Base-by-base conservation (phyloP, 2,113 vertebrate genomes). In the Mormyrus lacerda region DNA sequence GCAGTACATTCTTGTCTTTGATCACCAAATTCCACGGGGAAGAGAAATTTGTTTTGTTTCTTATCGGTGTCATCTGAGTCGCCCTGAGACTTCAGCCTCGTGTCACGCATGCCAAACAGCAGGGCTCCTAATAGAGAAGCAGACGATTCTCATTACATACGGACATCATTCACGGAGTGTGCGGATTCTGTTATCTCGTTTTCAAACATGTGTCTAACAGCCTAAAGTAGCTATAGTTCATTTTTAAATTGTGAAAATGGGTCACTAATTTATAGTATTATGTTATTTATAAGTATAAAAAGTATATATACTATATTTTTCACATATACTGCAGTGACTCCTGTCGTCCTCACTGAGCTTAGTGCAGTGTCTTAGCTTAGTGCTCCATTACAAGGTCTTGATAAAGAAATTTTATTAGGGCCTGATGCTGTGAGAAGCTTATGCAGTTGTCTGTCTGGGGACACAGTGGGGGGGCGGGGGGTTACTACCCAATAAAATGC, bases 21-120 rank as follows among this genome's bases (percentile, higher is more conserved):
- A 89, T 53, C 47, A 35, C 17, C 76, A 42, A 53, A 82, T 79
- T 88, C 79, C 79, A 0, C 3, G 42, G 7, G 35, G 13, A 47
- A 89, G 47, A 65, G 88, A 47, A 89, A 31, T 44, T 55, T 51
- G 45, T 35, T 35, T 82, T 89, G 45, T 82, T 89, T 82, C n/a
- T 51, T 53, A 35, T 39, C n/a, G 39, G 45, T 73, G 47, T 79
- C 76, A 17, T 47, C 58, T n/a, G 58, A 31, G 48, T 4, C 11
- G 0, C n/a, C 1, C 1, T 53, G 48, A 51, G 27, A 47, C 44
- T 17, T 87, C 47, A 45, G 79, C 42, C 2, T 10, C 0, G 3
- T 47, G 79, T 84, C 42, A 84, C 13, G 13, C 45, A 87, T 4
- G 17, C 11, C n/a, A 31, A 69, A 10, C 61, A 69, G 83, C 83